These are phyloP conservation scores for Aplocera efformata DNA, from an alignment of 2,888 invertebrate species.

Conservation along the genomic window DNA sequence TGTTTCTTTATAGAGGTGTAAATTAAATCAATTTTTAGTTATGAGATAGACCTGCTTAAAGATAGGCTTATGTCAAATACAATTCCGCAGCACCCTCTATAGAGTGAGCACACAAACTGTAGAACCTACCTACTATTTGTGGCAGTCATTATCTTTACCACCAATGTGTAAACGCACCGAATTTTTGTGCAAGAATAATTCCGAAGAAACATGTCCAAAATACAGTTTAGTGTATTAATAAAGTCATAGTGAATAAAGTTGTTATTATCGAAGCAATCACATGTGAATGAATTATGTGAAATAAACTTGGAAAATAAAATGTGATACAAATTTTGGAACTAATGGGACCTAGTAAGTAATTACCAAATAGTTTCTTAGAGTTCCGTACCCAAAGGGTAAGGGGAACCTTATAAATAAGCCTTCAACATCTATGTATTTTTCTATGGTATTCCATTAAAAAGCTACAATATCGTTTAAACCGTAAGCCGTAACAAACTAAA, in stretches of 20 bases:
- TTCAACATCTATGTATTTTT: too few species aligned
- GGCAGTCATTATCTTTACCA: constrained; percentile 33
- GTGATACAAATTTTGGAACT: too few species aligned
- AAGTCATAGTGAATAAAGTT: background rate
- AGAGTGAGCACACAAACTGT: constrained; percentile 27
- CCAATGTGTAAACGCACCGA: constrained; percentile 38
- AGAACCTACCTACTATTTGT: constrained; percentile 36
- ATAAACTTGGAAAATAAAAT: constrained; percentile 31
- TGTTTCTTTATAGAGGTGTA: too few species aligned
- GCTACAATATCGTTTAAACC: too few species aligned
- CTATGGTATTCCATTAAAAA: too few species aligned
- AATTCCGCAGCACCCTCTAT: constrained; percentile 38
- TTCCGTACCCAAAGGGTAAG: too few species aligned
- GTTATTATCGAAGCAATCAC: constrained; percentile 2
- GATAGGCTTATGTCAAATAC: constrained; percentile 1
- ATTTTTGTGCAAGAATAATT: constrained; percentile 14
- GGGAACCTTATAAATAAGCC: too few species aligned
- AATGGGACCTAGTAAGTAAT: constrained; percentile 58
- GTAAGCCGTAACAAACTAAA: too few species aligned
- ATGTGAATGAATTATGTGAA: constrained; percentile 17
- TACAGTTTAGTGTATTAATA: too few species aligned
- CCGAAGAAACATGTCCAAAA: constrained; percentile 1
- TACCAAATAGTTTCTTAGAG: too few species aligned
- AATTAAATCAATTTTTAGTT: too few species aligned
- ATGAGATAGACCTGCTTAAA: too few species aligned